Percentiles rank a stretch among this genome's conserved stretches.
Conservation (phyloP, 2,888 invertebrate genomes). For the Halictus quadricinctus region DNA sequence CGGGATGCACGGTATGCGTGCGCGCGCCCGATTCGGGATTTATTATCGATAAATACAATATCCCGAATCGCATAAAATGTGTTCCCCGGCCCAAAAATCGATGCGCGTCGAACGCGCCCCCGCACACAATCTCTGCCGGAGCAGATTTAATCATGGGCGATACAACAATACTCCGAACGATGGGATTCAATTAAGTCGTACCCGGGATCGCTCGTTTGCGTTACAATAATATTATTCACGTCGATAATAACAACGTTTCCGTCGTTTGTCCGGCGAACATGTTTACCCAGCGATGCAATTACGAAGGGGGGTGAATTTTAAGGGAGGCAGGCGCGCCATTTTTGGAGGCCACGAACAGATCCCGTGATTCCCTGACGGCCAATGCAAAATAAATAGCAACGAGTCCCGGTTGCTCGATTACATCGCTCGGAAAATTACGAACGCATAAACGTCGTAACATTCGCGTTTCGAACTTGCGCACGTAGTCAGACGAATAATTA, state of each 20-base stretch:
- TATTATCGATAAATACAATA: conserved; percentile 20
- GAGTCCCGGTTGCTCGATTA: neutral
- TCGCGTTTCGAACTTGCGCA: neutral
- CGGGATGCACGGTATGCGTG: neutral
- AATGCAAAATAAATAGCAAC: neutral
- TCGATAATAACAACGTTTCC: conserved; percentile 29
- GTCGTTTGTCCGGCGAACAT: conserved; percentile 6
- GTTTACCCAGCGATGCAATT: conserved; percentile 28
- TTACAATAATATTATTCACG: conserved; percentile 41
- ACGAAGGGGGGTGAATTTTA: neutral
- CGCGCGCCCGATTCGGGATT: neutral
- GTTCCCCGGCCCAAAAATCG: neutral
- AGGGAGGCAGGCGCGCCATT: neutral
- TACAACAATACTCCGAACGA: conserved; percentile 12
- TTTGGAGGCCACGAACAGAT: neutral
- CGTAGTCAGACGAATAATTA: neutral
- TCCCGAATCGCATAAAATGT: neutral
- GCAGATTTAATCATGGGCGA: neutral
- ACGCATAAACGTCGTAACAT: neutral
- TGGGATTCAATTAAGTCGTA: conserved; percentile 27
- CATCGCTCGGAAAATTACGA: neutral
- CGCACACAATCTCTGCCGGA: neutral
- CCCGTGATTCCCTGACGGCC: neutral
- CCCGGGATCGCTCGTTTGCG: conserved; percentile 25
- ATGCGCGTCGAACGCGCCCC: neutral